phyloP scores from a whole-genome alignment of 2,113 vertebrate species.

The Oncorhynchus mykiss region DNA sequence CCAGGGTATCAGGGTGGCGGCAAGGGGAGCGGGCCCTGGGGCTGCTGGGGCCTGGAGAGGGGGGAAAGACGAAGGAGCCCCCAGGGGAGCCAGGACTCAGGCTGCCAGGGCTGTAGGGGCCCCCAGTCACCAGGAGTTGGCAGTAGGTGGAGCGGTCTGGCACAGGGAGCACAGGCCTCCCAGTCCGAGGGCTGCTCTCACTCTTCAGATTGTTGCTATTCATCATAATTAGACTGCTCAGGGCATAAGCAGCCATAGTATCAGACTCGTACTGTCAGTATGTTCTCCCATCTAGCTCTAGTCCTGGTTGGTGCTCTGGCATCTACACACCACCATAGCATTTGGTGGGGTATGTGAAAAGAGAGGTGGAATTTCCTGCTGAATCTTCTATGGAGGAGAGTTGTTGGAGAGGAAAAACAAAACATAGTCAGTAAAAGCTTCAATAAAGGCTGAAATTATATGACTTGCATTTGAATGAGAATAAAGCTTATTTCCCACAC shows the following conservation, averaged over 20 bases:
- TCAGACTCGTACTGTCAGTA: slow-evolving; percentile 42
- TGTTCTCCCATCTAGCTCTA: slow-evolving; percentile 51
- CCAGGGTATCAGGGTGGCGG: slow-evolving; percentile 61
- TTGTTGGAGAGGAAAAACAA: slow-evolving; percentile 19
- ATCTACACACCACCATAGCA: slow-evolving; percentile 41
- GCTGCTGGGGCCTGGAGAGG: slow-evolving; percentile 23
- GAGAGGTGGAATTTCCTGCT: not conserved
- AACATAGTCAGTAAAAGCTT: slow-evolving; percentile 4
- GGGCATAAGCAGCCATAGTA: slow-evolving; percentile 61
- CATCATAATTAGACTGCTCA: slow-evolving; percentile 60
- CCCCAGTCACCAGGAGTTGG: slow-evolving; percentile 65
- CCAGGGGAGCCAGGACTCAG: slow-evolving; percentile 43
- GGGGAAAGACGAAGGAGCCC: slow-evolving; percentile 75
- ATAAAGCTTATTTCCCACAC: not conserved
- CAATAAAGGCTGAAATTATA: not conserved
- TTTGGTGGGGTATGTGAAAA: not conserved
- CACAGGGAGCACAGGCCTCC: slow-evolving; percentile 75
- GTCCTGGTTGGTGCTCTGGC: slow-evolving; percentile 34
- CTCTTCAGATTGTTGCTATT: slow-evolving; percentile 67
- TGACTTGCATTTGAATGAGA: not conserved
- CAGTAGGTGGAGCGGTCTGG: slow-evolving; percentile 75
- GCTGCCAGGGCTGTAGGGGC: slow-evolving; percentile 69
- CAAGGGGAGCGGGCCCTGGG: slow-evolving; percentile 51
- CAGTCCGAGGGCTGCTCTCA: slow-evolving; percentile 64
- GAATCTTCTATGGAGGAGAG: slow-evolving; percentile 9